Conservation (phyloP, 2,888 invertebrate genomes). For the Thereva nobilitata region DNA sequence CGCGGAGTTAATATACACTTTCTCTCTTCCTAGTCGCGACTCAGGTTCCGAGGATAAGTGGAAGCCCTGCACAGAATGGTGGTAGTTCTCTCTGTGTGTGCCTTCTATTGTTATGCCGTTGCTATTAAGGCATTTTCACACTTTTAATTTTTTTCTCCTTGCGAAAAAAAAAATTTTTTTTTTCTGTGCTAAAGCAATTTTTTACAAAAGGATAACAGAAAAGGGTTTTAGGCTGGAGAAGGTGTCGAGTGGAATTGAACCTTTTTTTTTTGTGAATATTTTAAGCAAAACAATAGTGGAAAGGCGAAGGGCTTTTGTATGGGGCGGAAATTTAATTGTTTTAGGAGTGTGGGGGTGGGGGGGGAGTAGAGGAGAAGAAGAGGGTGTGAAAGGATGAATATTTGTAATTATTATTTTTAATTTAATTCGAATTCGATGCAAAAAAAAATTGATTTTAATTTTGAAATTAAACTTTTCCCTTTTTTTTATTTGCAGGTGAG, state of each 20-base stretch:
- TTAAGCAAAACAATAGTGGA: no score
- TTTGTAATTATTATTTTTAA: no score
- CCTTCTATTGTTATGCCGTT: conserved; percentile 25
- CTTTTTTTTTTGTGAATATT: conserved; percentile 3
- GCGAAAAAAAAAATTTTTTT: conserved; percentile 2
- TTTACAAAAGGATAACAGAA: conserved; percentile 28
- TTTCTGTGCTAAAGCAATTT: conserved; percentile 20
- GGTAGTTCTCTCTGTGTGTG: conserved; percentile 13
- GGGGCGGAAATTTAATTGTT: no score
- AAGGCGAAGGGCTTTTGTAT: no score
- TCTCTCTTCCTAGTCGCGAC: neutral
- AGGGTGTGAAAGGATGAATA: no score
- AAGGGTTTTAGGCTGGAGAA: conserved; percentile 16
- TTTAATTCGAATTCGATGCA: no score
- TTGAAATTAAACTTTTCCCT: no score
- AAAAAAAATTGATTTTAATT: no score
- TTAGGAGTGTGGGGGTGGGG: no score
- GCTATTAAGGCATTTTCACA: conserved; percentile 35
- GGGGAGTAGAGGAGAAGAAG: no score
- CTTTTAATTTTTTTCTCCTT: conserved; percentile 26
- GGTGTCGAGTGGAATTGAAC: conserved; percentile 28
- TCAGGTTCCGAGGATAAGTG: conserved; percentile 20
- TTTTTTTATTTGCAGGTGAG: no score
- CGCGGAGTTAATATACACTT: conserved; percentile 1
- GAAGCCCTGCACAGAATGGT: conserved; percentile 24